Conservation (phyloP, 2,888 invertebrate genomes). For the Drosophila paramelanica region DNA sequence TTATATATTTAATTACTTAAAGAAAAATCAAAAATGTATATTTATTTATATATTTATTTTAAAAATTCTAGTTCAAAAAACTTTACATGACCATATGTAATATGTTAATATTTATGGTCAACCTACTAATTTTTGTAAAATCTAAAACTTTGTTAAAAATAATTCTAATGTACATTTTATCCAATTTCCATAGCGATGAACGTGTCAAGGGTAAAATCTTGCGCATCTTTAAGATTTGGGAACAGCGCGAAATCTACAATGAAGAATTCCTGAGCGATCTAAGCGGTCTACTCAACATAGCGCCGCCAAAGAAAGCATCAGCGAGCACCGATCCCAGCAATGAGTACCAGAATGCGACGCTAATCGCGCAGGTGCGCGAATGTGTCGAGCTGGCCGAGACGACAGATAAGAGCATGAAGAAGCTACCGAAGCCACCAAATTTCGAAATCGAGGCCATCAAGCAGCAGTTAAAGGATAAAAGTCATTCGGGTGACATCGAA, state of each 20-base stretch:
- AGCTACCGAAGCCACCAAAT: conserved; percentile 85
- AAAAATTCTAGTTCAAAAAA: too few relatives aligned
- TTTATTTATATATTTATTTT: too few relatives aligned
- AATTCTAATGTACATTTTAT: too few relatives aligned
- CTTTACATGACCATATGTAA: too few relatives aligned
- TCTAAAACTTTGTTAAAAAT: background rate
- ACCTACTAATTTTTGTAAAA: too few relatives aligned
- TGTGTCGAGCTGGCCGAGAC: conserved; percentile 90
- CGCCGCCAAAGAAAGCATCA: conserved; percentile 86
- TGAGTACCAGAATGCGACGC: conserved; percentile 87
- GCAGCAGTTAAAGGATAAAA: conserved; percentile 93
- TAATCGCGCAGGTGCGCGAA: conserved; percentile 91
- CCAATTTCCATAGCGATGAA: conserved; percentile 89
- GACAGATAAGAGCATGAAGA: conserved; percentile 89
- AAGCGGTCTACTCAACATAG: conserved; percentile 92
- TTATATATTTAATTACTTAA: too few relatives aligned
- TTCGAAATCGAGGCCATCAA: conserved; percentile 92
- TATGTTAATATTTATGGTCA: too few relatives aligned
- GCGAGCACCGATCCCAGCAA: conserved; percentile 68
- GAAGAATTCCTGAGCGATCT: conserved; percentile 95
- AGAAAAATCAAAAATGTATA: too few relatives aligned
- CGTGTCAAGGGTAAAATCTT: conserved; percentile 94
- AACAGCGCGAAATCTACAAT: conserved; percentile 95
- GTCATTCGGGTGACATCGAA: conserved; percentile 94
- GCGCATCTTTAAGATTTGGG: conserved; percentile 98